Base-by-base conservation (phyloP, 1,140 invertebrate genomes). In the Mesaphorura yosii region DNA sequence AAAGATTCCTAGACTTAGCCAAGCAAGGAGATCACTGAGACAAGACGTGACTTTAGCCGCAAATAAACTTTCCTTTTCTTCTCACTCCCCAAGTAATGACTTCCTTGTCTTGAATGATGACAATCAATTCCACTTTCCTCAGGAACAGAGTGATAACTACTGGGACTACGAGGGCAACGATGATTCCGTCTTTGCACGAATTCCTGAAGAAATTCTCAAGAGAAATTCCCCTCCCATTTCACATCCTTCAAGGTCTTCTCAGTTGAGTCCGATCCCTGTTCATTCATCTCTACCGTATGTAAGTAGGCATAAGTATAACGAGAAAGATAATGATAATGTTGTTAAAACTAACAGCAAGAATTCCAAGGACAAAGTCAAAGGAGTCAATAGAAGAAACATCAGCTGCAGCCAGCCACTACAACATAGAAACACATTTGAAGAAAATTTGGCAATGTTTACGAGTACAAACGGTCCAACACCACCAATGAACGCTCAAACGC, bases 141-240 rank as follows among this genome's bases (percentile, higher is more conserved):
- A 39, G 1, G 31, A 40, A 3, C 25, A 2, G 7, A 22, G 20
- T 15, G 26, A 3, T 37, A 15, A 19, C 2, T n/a, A 40, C 17
- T 20, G 25, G 34, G 29, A 28, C 41, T 7, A 7, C 12, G 28
- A 34, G n/a, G 46, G 38, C n/a, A 28, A 48, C 10, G 59, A 52
- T 47, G 61, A 63, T 51, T 47, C 59, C 4, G 49, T 56, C 28
- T 54, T 63, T 28, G 46, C 54, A 25, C 53, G 59, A 23, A 46
- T 55, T n/a, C 55, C 56, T 19, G 46, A 44, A 14, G 62, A 63
- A 31, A 41, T 57, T 23, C 39, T 63, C 20, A 51, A 27, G n/a
- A 20, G n/a, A n/a, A n/a, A n/a, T n/a, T n/a, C n/a, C n/a, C n/a
- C n/a, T n/a, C n/a, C n/a, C n/a, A n/a, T n/a, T n/a, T n/a, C n/a